These are phyloP conservation scores for Drosophila kurseongensis DNA, from an alignment of 1,140 invertebrate genomes.

Conservation along the genomic window DNA sequence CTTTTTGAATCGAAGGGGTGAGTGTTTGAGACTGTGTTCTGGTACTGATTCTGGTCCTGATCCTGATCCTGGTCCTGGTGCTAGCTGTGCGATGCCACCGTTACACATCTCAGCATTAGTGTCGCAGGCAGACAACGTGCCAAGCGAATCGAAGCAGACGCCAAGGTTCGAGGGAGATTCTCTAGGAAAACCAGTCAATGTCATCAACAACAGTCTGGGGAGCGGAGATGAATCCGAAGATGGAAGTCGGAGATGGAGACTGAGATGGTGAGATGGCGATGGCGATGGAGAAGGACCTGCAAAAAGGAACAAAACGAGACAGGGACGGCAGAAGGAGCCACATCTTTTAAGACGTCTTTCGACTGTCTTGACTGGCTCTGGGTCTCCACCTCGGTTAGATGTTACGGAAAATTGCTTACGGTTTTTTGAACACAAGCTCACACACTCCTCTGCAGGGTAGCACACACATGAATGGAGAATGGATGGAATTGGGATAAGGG, in stretches of 20 bases:
- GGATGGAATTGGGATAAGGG: conserved; percentile 7
- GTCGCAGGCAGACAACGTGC: conserved; percentile 74
- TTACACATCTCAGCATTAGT: conserved; percentile 78
- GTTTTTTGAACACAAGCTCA: conserved; percentile 71
- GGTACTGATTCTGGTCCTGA: conserved; percentile 16
- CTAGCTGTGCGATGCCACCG: conserved; percentile 36
- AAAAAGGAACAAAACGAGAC: conserved; percentile 12
- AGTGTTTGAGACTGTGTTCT: conserved; percentile 1
- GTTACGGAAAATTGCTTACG: conserved; percentile 84
- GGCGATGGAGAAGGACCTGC: conserved; percentile 23
- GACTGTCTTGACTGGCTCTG: conserved; percentile 62
- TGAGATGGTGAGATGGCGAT: background rate
- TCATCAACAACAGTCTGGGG: conserved; percentile 58
- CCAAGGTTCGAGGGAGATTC: conserved; percentile 34
- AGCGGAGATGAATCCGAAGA: conserved; percentile 2
- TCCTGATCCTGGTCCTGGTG: conserved; percentile 18
- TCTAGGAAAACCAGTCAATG: conserved; percentile 67
- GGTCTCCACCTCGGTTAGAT: conserved; percentile 65
- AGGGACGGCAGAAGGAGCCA: conserved; percentile 46
- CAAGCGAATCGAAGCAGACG: conserved; percentile 71
- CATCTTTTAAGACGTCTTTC: conserved; percentile 64
- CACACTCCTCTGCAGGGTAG: conserved; percentile 42
- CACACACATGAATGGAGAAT: conserved; percentile 71
- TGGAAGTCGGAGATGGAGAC: conserved; percentile 2
- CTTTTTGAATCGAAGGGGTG: conserved; percentile 16